Conservation (phyloP, 2,888 invertebrate species). For the Lagria hirta region DNA sequence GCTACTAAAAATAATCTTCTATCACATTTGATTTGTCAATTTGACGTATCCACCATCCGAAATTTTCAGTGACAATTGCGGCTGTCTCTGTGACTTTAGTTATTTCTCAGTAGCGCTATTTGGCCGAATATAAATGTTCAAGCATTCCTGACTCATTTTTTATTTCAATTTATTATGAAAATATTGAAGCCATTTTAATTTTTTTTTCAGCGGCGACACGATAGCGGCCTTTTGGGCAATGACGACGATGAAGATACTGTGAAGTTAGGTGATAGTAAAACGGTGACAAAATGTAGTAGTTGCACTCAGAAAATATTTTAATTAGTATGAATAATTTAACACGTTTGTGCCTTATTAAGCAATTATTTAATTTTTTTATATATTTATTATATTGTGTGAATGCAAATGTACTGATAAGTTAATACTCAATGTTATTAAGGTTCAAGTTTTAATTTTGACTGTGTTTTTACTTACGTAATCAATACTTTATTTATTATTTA, state of each 20-base stretch:
- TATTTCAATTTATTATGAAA: too few relatives aligned
- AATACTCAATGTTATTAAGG: slow-evolving; percentile 18
- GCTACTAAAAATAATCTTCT: too few relatives aligned
- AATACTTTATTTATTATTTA: too few relatives aligned
- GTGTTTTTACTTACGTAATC: too few relatives aligned
- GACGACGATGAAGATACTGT: slow-evolving; percentile 67
- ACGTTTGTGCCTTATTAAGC: slow-evolving; percentile 26
- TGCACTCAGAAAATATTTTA: slow-evolving; percentile 55
- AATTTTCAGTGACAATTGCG: too few relatives aligned
- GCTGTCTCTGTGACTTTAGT: too few relatives aligned
- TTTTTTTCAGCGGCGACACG: slow-evolving; percentile 70
- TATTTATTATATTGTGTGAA: slow-evolving; percentile 13
- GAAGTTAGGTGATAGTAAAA: slow-evolving; percentile 67
- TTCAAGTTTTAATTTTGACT: too few relatives aligned
- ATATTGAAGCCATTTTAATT: slow-evolving; percentile 1
- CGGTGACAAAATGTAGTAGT: slow-evolving; percentile 68
- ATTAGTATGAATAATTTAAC: slow-evolving; percentile 11
- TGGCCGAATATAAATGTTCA: too few relatives aligned
- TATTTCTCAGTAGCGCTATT: too few relatives aligned
- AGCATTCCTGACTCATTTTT: too few relatives aligned
- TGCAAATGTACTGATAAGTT: slow-evolving; percentile 10
- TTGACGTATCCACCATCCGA: too few relatives aligned
- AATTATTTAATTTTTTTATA: slow-evolving; percentile 7
- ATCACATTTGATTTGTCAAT: too few relatives aligned
- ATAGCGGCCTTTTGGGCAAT: slow-evolving; percentile 63